Base-by-base conservation (phyloP, 92 coral and sea anemone species). In the Phymanthus crucifer region DNA sequence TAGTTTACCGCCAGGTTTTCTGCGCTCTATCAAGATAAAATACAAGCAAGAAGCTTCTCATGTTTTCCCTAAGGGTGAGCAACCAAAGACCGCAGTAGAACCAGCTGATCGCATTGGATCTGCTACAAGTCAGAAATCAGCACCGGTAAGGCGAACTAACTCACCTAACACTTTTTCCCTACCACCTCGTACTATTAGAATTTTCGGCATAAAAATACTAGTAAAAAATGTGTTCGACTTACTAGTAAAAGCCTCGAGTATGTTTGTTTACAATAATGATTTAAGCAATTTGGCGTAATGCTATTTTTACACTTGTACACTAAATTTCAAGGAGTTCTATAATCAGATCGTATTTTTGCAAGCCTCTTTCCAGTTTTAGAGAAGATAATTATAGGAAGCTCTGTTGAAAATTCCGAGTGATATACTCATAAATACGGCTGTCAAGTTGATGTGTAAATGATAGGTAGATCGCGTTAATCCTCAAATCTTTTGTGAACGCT, bases 1-100 rank as follows among this genome's bases (percentile, higher is more conserved):
- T 26, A 90, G 97, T 69, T 84, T 95, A 9, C 99, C 99, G 4
- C 84, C 99, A 46, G 99, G 99, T 10, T 95, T 95, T 85, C 83
- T 95, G 13, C 89, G 91, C 40, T 93, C 98, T 67, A 91, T 95
- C 11, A 95, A 95, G 80, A 80, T 93, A 78, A 95, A 95, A 80
- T 95, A 93, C 83, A 91, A 89, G 80, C 99, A 95, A 74, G 99
- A 93, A 43, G 83, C 94, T 3, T 93, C 98, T 19, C 93, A 85
- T 18, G 96, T 95, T 33, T 95, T 95, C 78, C 98, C 99, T 17
- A 90, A 94, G 6, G 93, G 89, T 0, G 64, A 21, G 11, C 88
- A 84, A 37, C 92, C 91, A 35, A 75, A 74, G 40, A 48, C 71
- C 40, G 32, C 70, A 29, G 50, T 10, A 37, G 64, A 58, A 27